Conservation (phyloP, 2,113 vertebrate genomes). For the Ibidorhyncha struthersii region DNA sequence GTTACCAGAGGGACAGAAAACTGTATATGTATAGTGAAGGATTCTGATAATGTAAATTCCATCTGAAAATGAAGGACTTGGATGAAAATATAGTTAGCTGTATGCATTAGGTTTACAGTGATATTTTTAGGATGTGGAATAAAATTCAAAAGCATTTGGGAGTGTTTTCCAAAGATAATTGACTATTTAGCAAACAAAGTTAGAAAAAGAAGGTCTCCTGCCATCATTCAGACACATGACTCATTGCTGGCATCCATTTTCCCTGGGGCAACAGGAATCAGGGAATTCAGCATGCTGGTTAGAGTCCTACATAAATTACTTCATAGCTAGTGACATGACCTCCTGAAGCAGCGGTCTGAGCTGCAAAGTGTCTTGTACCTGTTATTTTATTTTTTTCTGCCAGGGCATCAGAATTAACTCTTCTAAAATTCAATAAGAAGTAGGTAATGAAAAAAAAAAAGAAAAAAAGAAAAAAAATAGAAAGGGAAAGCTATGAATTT, state of each 20-base stretch:
- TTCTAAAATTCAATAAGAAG: not conserved
- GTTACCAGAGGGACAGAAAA: not conserved
- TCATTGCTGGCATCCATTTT: not conserved
- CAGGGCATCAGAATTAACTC: not conserved
- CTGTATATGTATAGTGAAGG: not conserved
- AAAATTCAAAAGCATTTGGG: not conserved
- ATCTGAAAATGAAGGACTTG: not conserved
- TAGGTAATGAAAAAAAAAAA: not conserved
- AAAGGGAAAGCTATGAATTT: not conserved
- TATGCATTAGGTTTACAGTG: not conserved
- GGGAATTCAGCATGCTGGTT: not conserved
- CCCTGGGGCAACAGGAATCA: not conserved
- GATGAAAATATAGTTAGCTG: not conserved
- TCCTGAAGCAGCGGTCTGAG: slow-evolving; percentile 2
- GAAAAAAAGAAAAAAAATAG: accelerated
- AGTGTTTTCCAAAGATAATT: not conserved
- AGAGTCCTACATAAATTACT: not conserved
- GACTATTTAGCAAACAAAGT: not conserved
- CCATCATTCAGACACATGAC: not conserved
- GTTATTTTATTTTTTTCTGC: not conserved
- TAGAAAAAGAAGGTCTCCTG: not conserved
- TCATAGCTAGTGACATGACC: not conserved
- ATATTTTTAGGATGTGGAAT: not conserved
- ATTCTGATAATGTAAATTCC: not conserved
- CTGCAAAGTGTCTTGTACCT: not conserved